Evolutionary conservation across 2,797 vertebrate genomes (phyloP), one percentile per base, ranked within the genome.

Genomic region (Heliangelus exortis): DNA sequence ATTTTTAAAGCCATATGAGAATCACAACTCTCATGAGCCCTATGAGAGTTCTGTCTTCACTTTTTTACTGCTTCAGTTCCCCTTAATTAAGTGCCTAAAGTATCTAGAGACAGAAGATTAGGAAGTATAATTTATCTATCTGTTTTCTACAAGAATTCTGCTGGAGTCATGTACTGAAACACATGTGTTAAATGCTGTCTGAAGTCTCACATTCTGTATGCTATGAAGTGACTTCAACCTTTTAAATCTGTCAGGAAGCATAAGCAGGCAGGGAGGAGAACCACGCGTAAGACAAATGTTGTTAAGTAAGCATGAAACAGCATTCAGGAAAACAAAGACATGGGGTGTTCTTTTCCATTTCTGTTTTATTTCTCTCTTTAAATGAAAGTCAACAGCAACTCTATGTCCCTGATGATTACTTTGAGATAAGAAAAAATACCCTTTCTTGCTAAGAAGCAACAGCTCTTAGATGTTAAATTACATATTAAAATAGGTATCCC

Each of bases 51-150:
- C 33, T 5, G 3, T 66, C 66, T 81, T 94, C 25, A 73, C 12
- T 53, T 75, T 87, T 92, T 75, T 59, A 25, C 50, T 92, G 11
- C 5, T 93, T 89, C 43, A 68, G 4, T 85, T 79, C 41, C n/a
- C n/a, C 36, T 91, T 72, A 81, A 85, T 92, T 92, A 95, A 93
- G 47, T 50, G 22, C 33, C 78, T 67, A 31, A 82, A 91, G 77
- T 89, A 50, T 54, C 66, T 78, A 54, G 88, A 93, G 76, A 51
- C 36, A 84, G 39, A 82, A 84, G 77, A 78, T 2, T 0, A 92
- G 22, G 92, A 73, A 87, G 66, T 92, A 63, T 20, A 85, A 72
- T 58, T 89, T 94, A 68, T 61, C 73, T 81, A 50, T 28, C 23
- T 73, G 36, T 11, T 76, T 94, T 93, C 67, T 87, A 15, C 18